These are phyloP conservation scores for Proteles cristata DNA, from an alignment of 2,113 vertebrate species.

Conservation along the genomic window DNA sequence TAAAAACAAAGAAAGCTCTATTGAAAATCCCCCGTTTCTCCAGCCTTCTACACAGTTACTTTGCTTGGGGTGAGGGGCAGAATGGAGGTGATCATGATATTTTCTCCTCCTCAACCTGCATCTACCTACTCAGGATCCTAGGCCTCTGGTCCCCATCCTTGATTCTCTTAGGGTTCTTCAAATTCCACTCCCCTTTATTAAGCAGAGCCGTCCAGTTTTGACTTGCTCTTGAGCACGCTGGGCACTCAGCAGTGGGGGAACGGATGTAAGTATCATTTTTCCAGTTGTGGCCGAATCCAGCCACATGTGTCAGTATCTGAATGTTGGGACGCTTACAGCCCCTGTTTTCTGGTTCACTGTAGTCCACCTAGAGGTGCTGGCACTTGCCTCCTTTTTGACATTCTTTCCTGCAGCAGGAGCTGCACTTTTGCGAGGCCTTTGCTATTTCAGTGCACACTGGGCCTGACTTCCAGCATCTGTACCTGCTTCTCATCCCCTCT, in stretches of 20 bases:
- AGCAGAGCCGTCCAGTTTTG: not conserved
- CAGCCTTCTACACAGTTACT: not conserved
- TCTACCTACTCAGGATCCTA: not conserved
- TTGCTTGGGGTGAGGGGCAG: not conserved
- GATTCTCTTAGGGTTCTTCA: not conserved
- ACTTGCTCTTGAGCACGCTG: not conserved
- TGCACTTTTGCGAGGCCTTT: not conserved
- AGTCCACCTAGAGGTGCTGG: not conserved
- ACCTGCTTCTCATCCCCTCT: too few species aligned
- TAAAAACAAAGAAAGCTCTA: not conserved
- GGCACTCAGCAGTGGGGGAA: not conserved
- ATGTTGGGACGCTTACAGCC: not conserved
- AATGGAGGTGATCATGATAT: not conserved
- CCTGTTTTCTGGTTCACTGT: not conserved
- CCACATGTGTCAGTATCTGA: not conserved
- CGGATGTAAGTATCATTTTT: not conserved
- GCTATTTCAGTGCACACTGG: not conserved
- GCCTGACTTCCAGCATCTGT: not conserved
- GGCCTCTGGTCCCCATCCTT: not conserved
- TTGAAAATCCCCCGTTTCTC: not conserved
- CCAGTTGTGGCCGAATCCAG: not conserved
- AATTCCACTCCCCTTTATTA: too few species aligned
- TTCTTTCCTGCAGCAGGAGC: not conserved
- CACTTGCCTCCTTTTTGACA: not conserved
- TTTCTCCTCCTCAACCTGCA: not conserved